These are phyloP conservation scores for Maccullochella peelii DNA, from an alignment of 2,113 vertebrate genomes.

Conservation along the genomic window DNA sequence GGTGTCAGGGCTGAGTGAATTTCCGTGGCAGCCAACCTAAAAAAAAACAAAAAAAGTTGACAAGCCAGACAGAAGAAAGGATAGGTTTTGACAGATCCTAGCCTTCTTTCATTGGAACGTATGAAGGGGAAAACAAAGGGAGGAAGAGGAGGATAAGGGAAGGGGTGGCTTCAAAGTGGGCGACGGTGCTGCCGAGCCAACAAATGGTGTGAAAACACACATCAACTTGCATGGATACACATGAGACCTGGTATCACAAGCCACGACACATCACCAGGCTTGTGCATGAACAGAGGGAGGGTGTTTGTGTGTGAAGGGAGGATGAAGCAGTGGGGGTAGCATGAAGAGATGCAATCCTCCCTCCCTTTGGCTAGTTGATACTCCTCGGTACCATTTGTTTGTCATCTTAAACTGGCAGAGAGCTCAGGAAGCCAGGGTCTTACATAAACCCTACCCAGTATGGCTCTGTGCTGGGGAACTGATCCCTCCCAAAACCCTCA, in stretches of 20 bases:
- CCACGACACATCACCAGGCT: constrained; percentile 52
- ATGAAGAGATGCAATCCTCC: constrained; percentile 50
- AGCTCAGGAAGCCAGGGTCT: constrained; percentile 73
- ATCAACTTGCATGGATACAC: constrained; percentile 61
- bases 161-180: constrained; percentile 60
- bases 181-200: constrained; percentile 31
- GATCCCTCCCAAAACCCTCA: constrained; percentile 80
- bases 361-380: constrained; percentile 33
- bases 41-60: constrained; percentile 59
- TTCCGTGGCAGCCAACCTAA: constrained; percentile 56
- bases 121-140: constrained; percentile 70
- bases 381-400: constrained; percentile 76
- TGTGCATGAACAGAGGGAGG: constrained; percentile 37
- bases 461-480: constrained; percentile 72
- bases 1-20: constrained; percentile 71
- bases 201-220: constrained; percentile 65
- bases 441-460: constrained; percentile 75
- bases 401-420: constrained; percentile 74
- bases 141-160: constrained; percentile 46
- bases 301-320: constrained; percentile 43
- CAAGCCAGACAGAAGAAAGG: constrained; percentile 70
- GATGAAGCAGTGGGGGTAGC: constrained; percentile 33
- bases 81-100: constrained; percentile 72
- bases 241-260: constrained; percentile 66
- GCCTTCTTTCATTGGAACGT: constrained; percentile 68